Evolutionary conservation across 2,113 vertebrate species (phyloP).

Genomic region (Apodemus speciosus): DNA sequence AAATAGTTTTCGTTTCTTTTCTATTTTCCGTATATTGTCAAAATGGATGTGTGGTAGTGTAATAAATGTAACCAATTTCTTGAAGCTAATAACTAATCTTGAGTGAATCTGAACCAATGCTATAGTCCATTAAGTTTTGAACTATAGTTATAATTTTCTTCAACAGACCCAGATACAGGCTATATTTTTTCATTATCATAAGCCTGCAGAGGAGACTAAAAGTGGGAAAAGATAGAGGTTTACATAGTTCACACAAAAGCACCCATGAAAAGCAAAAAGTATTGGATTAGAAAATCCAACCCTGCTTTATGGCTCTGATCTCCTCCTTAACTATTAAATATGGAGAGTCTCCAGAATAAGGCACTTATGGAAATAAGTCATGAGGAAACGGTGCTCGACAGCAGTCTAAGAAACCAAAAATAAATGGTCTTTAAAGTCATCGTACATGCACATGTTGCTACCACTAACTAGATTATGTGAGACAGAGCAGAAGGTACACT

Average conservation of each 20-base stretch:
- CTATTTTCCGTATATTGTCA: slow-evolving; percentile 75
- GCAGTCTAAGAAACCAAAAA: slow-evolving; percentile 36
- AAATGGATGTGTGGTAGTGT: slow-evolving; percentile 70
- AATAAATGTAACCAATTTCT: slow-evolving; percentile 80
- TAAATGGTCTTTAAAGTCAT: slow-evolving; percentile 58
- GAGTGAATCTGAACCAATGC: slow-evolving; percentile 78
- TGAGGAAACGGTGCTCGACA: slow-evolving; percentile 64
- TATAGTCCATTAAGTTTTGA: slow-evolving; percentile 80
- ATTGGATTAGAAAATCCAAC: slow-evolving; percentile 68
- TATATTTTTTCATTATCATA: slow-evolving; percentile 77
- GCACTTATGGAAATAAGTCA: slow-evolving; percentile 63
- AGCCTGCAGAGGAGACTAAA: slow-evolving; percentile 47
- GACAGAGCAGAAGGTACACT: slow-evolving; percentile 63
- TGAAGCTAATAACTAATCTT: slow-evolving; percentile 81
- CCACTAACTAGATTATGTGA: slow-evolving; percentile 66
- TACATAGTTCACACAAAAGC: slow-evolving; percentile 15
- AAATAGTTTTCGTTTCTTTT: slow-evolving; percentile 56
- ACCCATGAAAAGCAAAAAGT: not conserved
- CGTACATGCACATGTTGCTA: not conserved
- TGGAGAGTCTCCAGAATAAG: slow-evolving; percentile 53
- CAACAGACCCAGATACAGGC: slow-evolving; percentile 66
- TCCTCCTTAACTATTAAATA: slow-evolving; percentile 70
- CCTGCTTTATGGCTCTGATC: slow-evolving; percentile 42
- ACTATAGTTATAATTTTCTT: slow-evolving; percentile 81
- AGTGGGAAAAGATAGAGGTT: slow-evolving; percentile 43